Evolutionary conservation across 2,888 invertebrate species (phyloP).

Genomic region (Mesochorus sp.): DNA sequence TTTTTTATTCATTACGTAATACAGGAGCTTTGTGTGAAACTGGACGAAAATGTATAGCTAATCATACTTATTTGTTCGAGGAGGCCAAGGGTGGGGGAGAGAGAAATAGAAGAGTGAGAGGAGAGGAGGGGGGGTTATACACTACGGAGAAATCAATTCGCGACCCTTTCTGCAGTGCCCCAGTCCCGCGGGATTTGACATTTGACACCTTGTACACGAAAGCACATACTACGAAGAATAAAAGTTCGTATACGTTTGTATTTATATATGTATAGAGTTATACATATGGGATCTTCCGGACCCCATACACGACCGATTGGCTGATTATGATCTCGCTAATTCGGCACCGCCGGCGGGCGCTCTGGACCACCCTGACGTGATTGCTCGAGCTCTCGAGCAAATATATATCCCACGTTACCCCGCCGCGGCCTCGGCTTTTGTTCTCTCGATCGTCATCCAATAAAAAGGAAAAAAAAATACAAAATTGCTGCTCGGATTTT

Average conservation of each 20-base stretch:
- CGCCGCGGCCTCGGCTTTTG: conserved; percentile 54
- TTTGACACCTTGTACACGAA: conserved; percentile 76
- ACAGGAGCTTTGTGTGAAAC: too few relatives aligned
- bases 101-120: conserved; percentile 12
- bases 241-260: neutral
- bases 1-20: too few relatives aligned
- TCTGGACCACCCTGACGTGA: conserved; percentile 75
- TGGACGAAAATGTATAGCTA: conserved; percentile 60
- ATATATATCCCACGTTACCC: conserved; percentile 67
- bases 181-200: conserved; percentile 73
- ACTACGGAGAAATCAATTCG: conserved; percentile 70
- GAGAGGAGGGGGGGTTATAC: conserved; percentile 10
- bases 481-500: neutral
- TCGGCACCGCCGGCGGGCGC: conserved; percentile 66
- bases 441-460: neutral
- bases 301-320: conserved; percentile 74
- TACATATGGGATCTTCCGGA: conserved; percentile 41
- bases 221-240: conserved; percentile 38
- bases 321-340: conserved; percentile 81
- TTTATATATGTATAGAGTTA: neutral
- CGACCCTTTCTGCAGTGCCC: conserved; percentile 57
- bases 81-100: neutral
- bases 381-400: conserved; percentile 77
- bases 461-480: neutral
- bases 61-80: conserved; percentile 52